A percentile compares a stretch with the other conserved stretches of the same genome.
Evolutionary conservation across 2,797 vertebrate species (phyloP).

Genomic region (Sebastes taczanowskii): DNA sequence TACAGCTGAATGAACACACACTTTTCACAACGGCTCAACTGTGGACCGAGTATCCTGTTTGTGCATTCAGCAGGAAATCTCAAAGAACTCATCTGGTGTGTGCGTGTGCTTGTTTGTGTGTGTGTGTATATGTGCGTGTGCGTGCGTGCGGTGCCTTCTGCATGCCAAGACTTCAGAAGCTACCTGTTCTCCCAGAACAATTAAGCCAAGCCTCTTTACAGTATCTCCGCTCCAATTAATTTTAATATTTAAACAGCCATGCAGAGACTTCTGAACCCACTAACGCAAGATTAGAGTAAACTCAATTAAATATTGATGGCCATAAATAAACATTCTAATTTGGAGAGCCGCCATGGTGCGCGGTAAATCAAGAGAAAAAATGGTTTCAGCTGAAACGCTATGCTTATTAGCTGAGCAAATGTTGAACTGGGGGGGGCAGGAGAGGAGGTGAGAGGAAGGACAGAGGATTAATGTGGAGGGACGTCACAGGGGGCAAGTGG

Average conservation of each 20-base stretch:
- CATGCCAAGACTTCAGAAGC: constrained; percentile 43
- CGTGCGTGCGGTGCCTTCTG: constrained; percentile 11
- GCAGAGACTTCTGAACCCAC: constrained; percentile 77
- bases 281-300: constrained; percentile 81
- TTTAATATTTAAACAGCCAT: constrained; percentile 85
- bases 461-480: constrained; percentile 23
- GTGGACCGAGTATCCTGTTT: constrained; percentile 24
- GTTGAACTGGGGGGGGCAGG: constrained; percentile 47
- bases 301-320: constrained; percentile 86
- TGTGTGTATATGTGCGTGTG: constrained; percentile 9
- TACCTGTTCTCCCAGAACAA: constrained; percentile 79
- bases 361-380: constrained; percentile 60
- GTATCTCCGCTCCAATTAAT: constrained; percentile 82
- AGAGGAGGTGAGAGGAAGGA: constrained; percentile 55
- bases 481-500: not conserved
- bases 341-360: constrained; percentile 57
- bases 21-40: constrained; percentile 18
- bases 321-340: constrained; percentile 85
- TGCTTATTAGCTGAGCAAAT: constrained; percentile 75
- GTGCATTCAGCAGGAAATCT: constrained; percentile 43
- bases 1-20: constrained; percentile 27
- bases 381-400: constrained; percentile 47
- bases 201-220: constrained; percentile 79
- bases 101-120: not conserved
- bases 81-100: too few species aligned